Base-by-base conservation (phyloP, 2,888 invertebrate species). In the Cloeon dipterum region DNA sequence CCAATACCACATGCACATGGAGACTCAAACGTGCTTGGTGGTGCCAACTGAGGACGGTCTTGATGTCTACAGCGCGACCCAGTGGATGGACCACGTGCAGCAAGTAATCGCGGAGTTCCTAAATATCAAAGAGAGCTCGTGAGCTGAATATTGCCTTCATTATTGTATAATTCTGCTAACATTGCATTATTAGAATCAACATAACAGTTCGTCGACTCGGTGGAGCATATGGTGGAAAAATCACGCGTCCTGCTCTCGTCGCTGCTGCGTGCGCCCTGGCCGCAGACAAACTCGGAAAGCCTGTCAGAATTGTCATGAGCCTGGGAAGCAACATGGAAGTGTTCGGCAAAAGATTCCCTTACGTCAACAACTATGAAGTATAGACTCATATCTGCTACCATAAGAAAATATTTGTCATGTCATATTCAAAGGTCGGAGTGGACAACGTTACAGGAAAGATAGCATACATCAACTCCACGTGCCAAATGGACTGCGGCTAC, bases 191-290 rank as follows among this genome's bases (percentile, higher is more conserved):
- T 46, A 75, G 81, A 34, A 65, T 85, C n/a, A 69, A 76, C 42
- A 58, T 85, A 1, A 56, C 60, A 32, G 74, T 81, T 0, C 63
- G 70, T 5, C 68, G 85, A 26, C 45, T 85, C 3, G 88, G 88
- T 3, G 88, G 88, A 10, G 78, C 61, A 0, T 89, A 76, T 50
- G 88, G 88, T 0, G 67, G 63, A 1, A 89, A 88, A 56, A 69
- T 81, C 36, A 63, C 68, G 0, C 63, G 81, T 5, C 53, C 65
- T 5, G 53, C 58, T 11, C 57, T 65, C 7, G 51, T 70, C 0
- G 65, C 74, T 0, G 62, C 68, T 20, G 74, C 74, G 0, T 70
- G 75, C 40, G 72, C 78, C 0, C 49, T 88, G 10, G 82, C 73
- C 1, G 70, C 76, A 0, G 53, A 68, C 42, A 63, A 66, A 32